Evolutionary conservation across 1,140 invertebrate species (phyloP), one percentile per base, ranked within the genome.

Genomic region (Cherax destructor): DNA sequence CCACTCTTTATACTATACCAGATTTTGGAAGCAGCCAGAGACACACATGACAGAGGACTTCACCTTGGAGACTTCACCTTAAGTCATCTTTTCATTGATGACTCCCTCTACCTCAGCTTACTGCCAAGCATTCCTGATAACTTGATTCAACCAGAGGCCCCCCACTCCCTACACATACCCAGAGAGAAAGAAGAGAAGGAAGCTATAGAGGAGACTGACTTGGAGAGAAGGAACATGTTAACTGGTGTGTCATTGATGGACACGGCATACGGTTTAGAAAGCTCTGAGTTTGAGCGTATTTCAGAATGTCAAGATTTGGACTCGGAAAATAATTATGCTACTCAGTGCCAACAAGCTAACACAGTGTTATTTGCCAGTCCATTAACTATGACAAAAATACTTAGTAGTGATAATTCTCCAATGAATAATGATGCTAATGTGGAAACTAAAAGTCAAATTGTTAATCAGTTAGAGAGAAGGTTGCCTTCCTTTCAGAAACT

Each of bases 51-150:
- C 41, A 83, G 89, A 49, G 89, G 89, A 1, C 83, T 91, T 30
- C 89, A 91, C 47, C 89, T 91, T 49, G 89, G 89, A 18, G 76
- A 91, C 30, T 24, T 91, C 30, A 91, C 89, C 56, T 83, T 91
- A 41, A 76, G 74, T 49, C 89, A 91, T 47, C 89, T 91, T 49
- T 91, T 79, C 52, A 69, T 91, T 50, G 89, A 91, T 85, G 81
- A 91, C 78, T 81, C 89, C 10, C 83, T 91, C 59, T 91, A 91
- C 89, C 89, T 91, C 89, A 85, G 72, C 30, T 61, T 91, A 47
- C 83, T 91, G 24, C 89, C 89, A 41, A 78, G 61, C 59, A 91
- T 91, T 49, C 74, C 74, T 50, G 89, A 91, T 76, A 91, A 52
- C 49, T 74, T 91, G 24, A 78, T 91, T 18, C 47, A 85, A 5